These are phyloP conservation scores for Apodemia duryi DNA, from an alignment of 2,888 invertebrate genomes.

Conservation along the genomic window DNA sequence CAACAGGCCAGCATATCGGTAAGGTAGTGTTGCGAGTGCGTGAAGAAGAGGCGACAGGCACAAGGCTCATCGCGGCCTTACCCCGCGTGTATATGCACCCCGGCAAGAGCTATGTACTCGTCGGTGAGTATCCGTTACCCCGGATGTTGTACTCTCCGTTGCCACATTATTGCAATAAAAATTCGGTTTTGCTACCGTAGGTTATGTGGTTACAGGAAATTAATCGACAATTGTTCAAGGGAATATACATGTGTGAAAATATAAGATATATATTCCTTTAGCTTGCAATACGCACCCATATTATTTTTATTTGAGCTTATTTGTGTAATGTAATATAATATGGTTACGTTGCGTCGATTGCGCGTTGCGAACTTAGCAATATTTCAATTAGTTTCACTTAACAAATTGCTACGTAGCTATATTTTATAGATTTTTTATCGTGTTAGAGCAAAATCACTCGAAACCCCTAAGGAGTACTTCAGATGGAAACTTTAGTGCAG, in stretches of 20 bases:
- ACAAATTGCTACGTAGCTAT: too few relatives aligned
- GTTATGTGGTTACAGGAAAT: background rate
- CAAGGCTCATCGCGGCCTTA: conserved; percentile 85
- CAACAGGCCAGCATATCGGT: conserved; percentile 98
- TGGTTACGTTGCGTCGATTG: too few relatives aligned
- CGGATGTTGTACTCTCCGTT: too few relatives aligned
- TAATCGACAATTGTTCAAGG: background rate
- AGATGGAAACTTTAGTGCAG: conserved; percentile 19
- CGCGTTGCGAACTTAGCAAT: too few relatives aligned
- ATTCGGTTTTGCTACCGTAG: background rate
- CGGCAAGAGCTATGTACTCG: conserved; percentile 85
- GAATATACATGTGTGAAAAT: too few relatives aligned
- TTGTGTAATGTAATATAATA: too few relatives aligned
- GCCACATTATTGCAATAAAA: background rate
- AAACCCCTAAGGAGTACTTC: conserved; percentile 17
- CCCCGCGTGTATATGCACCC: conserved; percentile 92
- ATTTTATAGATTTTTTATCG: conserved; percentile 10
- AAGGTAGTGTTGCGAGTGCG: conserved; percentile 96
- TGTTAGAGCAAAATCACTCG: conserved; percentile 18
- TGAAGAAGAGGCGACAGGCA: conserved; percentile 83
- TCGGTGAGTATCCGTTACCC: conserved; percentile 70
- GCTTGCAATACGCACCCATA: too few relatives aligned
- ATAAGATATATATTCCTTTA: too few relatives aligned
- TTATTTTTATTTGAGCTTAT: too few relatives aligned
- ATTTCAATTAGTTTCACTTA: too few relatives aligned